Evolutionary conservation across 23 tunicate genomes (phyloP).

Genomic region (Ascidia mentula): DNA sequence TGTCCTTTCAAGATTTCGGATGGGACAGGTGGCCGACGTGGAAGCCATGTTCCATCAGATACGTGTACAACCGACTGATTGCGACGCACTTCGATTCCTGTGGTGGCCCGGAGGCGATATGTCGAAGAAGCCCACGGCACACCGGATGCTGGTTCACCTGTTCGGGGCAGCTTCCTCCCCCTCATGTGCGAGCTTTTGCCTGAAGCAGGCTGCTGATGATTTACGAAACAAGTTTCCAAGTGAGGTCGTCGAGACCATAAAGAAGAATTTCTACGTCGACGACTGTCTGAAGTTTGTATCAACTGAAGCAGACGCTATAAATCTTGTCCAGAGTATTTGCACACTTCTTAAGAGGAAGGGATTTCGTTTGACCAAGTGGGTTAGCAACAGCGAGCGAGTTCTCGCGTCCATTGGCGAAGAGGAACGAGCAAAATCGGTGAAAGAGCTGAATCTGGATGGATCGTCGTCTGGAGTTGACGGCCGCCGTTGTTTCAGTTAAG

Average conservation of each 20-base stretch:
- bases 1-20: conserved; percentile 18
- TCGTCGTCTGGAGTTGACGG: conserved; percentile 44
- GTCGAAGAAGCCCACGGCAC: conserved; percentile 6
- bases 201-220: conserved; percentile 14
- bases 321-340: background rate
- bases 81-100: conserved; percentile 25
- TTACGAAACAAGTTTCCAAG: background rate
- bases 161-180: conserved; percentile 39
- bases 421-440: conserved; percentile 2
- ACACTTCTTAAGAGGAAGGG: too few relatives aligned
- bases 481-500: conserved; percentile 27
- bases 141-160: conserved; percentile 26
- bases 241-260: conserved; percentile 1
- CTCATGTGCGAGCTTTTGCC: conserved; percentile 13
- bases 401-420: too few relatives aligned
- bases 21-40: background rate
- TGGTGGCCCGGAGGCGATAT: conserved; percentile 19
- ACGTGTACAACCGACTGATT: conserved; percentile 1
- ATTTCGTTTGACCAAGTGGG: conserved; percentile 16
- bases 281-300: conserved; percentile 10
- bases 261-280: conserved; percentile 38
- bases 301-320: background rate
- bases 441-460: background rate
- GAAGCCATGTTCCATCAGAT: conserved; percentile 13
- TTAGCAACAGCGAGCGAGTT: conserved; percentile 8